Conservation (phyloP, 2,888 invertebrate species). For the Eutolmus rufibarbis region DNA sequence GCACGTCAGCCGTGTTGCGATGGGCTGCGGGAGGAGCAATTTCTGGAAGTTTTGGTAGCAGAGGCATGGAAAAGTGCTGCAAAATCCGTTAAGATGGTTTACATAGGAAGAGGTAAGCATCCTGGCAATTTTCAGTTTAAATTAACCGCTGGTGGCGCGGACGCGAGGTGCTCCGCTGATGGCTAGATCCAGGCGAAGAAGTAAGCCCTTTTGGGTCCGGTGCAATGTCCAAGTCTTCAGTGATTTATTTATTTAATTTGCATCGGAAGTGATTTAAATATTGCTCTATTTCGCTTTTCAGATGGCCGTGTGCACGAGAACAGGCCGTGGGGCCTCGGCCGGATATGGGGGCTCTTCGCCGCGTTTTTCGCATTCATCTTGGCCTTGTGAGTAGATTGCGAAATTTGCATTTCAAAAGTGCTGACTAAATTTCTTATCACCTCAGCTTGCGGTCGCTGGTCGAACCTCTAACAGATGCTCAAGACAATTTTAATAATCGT, state of each 20-base stretch:
- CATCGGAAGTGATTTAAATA: background rate
- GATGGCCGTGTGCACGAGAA: slow-evolving; percentile 23
- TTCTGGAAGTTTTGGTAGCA: slow-evolving; percentile 5
- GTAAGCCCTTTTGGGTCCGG: background rate
- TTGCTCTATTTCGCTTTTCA: background rate
- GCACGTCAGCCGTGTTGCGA: background rate
- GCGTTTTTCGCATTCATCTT: slow-evolving; percentile 9
- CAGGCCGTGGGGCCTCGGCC: slow-evolving; percentile 5
- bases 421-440: background rate
- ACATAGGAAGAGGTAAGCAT: slow-evolving; percentile 29
- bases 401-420: background rate
- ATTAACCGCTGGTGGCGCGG: background rate
- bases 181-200: background rate
- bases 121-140: background rate
- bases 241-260: background rate
- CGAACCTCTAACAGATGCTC: slow-evolving; percentile 1
- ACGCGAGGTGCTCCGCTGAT: background rate
- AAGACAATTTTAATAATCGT: background rate
- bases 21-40: background rate
- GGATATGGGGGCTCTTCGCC: slow-evolving; percentile 5
- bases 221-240: background rate
- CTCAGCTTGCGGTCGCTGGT: slow-evolving; percentile 23
- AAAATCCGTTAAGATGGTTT: slow-evolving; percentile 25
- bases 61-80: background rate
- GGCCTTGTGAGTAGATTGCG: slow-evolving; percentile 37